phyloP scores from a whole-genome alignment of 2,113 vertebrate species.

The Ifrita kowaldi region DNA sequence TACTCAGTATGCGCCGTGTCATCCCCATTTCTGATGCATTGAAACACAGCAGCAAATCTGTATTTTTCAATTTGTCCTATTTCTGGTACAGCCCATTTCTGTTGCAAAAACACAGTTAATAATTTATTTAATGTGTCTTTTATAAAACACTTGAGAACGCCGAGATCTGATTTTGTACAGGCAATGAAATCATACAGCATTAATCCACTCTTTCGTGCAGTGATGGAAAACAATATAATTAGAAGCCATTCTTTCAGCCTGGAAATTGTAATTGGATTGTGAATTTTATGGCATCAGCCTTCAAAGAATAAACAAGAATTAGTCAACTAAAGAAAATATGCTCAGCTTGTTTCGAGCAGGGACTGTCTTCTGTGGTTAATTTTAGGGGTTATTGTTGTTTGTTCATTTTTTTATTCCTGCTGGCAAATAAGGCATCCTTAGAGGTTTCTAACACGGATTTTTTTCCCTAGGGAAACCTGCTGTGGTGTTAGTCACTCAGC shows the following conservation, averaged over 20 bases:
- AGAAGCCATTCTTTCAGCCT: constrained; percentile 36
- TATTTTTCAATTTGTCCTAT: constrained; percentile 21
- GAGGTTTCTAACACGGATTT: neutral
- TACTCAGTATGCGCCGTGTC: fast-evolving
- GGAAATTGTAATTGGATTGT: constrained; percentile 52
- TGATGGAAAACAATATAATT: constrained; percentile 38
- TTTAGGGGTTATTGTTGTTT: neutral
- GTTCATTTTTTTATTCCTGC: neutral
- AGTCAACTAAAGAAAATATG: constrained; percentile 20
- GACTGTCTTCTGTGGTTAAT: neutral
- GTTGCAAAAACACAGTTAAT: neutral
- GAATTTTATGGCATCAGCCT: constrained; percentile 36
- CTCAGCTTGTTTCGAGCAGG: neutral
- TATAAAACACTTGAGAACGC: neutral
- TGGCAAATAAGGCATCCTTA: neutral
- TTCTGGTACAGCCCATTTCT: constrained; percentile 6
- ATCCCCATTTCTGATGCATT: neutral
- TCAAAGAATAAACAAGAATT: constrained; percentile 48
- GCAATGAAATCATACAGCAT: neutral
- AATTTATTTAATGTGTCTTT: constrained; percentile 38
- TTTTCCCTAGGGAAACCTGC: neutral
- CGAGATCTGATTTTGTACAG: neutral
- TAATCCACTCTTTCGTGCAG: neutral
- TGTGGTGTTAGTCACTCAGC: neutral
- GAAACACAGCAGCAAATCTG: neutral